A percentile compares a stretch with the other conserved stretches of the same genome.
Evolutionary conservation across 2,888 invertebrate species (phyloP).

Genomic region (Lysandra bellargus): DNA sequence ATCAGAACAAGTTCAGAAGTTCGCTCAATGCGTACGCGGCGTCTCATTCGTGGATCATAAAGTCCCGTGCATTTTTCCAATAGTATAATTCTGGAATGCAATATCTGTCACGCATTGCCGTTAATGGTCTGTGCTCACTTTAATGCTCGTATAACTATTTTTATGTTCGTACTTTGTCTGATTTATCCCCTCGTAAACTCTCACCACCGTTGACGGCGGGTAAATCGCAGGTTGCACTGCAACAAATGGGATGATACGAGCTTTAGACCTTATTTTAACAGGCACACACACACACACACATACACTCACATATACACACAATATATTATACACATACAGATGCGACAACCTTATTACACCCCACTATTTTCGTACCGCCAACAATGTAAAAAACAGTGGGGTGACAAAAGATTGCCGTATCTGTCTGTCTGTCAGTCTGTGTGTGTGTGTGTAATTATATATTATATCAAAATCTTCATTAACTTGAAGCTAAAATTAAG

Average conservation of each 20-base stretch:
- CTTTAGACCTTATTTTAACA: not conserved
- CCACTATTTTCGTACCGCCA: too few relatives aligned
- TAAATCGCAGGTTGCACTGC: not conserved
- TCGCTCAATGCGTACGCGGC: not conserved
- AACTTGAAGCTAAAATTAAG: too few relatives aligned
- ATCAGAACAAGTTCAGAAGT: not conserved
- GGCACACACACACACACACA: too few relatives aligned
- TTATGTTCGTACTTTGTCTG: slow-evolving; percentile 37
- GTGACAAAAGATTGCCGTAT: too few relatives aligned
- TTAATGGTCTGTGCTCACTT: slow-evolving; percentile 38
- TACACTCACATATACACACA: too few relatives aligned
- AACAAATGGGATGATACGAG: not conserved
- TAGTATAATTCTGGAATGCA: slow-evolving; percentile 30
- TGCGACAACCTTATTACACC: too few relatives aligned
- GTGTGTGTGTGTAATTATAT: too few relatives aligned
- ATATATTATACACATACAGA: too few relatives aligned
- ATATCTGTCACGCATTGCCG: slow-evolving; percentile 30
- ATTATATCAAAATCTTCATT: too few relatives aligned
- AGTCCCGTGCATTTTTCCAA: slow-evolving; percentile 30
- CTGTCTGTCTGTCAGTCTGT: too few relatives aligned
- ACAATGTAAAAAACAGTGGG: too few relatives aligned
- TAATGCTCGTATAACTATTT: slow-evolving; percentile 38
- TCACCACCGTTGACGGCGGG: slow-evolving; percentile 6
- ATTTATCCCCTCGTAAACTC: slow-evolving; percentile 36
- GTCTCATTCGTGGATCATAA: slow-evolving; percentile 29